Base-by-base conservation (phyloP, 2,797 vertebrate species). In the Chloroceryle amazona region DNA sequence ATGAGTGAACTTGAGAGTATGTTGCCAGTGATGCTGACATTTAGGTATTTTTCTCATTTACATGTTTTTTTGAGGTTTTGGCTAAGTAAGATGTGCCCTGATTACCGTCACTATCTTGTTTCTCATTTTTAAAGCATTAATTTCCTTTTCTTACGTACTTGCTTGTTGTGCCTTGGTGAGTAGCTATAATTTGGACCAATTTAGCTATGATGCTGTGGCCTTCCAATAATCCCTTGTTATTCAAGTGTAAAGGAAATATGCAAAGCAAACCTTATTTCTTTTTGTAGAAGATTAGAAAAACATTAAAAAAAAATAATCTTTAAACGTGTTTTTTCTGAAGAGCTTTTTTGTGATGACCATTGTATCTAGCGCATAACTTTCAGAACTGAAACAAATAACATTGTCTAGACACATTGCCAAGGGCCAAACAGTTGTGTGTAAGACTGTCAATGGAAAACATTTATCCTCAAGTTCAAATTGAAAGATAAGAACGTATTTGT, bases 391-490 rank as follows among this genome's bases (percentile, higher is more conserved):
- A 84, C 84, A 83, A 95, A 63, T 90, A 94, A 80, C 94, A 10
- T 94, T 90, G 96, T 96, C 96, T 96, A 97, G 96, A 97, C 96
- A 49, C 62, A 70, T 93, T 93, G 96, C 95, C 93, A 86, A 88
- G 29, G 96, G 96, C 94, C 90, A 96, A 91, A 95, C 94, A 91
- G 80, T 95, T 86, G 47, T 70, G 41, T 94, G 52, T 86, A 71
- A 88, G 83, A 58, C 78, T 93, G 90, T 96, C 94, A 86, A 46
- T 96, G 81, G 82, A 89, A 79, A 87, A 93, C 31, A 55, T 91
- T 96, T 94, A 74, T 95, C 52, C 74, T 89, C 37, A 52, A 88
- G 79, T 88, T 87, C 75, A 86, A 68, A 91, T 23, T 92, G 74
- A 94, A 94, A 95, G 96, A 96, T 96, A 97, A 96, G 81, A 97